A percentile compares a stretch with the other conserved stretches of the same genome.
phyloP scores from a whole-genome alignment of 1,140 invertebrate genomes.

The Mactra quadrangularis region DNA sequence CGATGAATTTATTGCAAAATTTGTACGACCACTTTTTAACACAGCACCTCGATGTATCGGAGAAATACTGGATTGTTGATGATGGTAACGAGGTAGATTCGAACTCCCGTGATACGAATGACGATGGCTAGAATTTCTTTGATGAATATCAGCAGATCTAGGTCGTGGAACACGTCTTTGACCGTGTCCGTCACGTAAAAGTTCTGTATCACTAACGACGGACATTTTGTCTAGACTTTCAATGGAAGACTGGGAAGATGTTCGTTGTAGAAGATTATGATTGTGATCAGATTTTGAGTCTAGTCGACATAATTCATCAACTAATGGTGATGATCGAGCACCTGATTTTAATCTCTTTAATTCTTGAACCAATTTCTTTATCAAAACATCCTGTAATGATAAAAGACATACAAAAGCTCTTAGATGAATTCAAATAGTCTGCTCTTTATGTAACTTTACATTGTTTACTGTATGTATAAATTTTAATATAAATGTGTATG shows the following conservation, averaged over 20 bases:
- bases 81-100: constrained; percentile 26
- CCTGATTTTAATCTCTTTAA: constrained; percentile 56
- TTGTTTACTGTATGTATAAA: too few relatives aligned
- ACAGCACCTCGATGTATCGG: constrained; percentile 1
- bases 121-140: constrained; percentile 31
- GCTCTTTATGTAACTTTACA: too few relatives aligned
- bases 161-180: constrained; percentile 17
- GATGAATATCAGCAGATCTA: constrained; percentile 44
- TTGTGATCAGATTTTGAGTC: constrained; percentile 54
- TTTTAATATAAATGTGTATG: not conserved
- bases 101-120: constrained; percentile 43
- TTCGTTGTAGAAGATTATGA: constrained; percentile 44
- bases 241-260: constrained; percentile 62
- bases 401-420: not conserved
- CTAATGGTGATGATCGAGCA: constrained; percentile 53
- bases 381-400: constrained; percentile 68
- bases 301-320: constrained; percentile 68
- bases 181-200: constrained; percentile 35
- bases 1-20: constrained; percentile 2
- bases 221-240: constrained; percentile 57
- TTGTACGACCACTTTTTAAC: not conserved
- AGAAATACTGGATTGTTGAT: constrained; percentile 17
- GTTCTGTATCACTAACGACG: constrained; percentile 56
- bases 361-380: constrained; percentile 69
- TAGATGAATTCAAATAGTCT: too few relatives aligned